Base-by-base conservation (phyloP, 2,113 vertebrate species). In the Polyodon spathula region DNA sequence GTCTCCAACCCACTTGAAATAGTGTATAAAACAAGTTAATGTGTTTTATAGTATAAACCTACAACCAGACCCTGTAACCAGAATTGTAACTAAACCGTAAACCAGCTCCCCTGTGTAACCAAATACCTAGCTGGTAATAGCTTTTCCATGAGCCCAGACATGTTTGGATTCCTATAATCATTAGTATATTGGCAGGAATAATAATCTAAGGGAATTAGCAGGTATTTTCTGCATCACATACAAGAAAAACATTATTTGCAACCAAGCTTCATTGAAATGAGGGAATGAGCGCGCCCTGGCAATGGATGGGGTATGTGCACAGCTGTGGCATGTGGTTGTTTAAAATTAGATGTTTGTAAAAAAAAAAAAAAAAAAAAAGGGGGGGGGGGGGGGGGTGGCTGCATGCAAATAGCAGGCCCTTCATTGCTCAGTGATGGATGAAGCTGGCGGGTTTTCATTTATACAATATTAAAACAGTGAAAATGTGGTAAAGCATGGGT, bases 91-190 rank as follows among this genome's bases (percentile, higher is more conserved):
- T 11, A 50, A 4, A 10, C 15, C 48, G 6, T n/a, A 50, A n/a
- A n/a, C 48, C 6, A n/a, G 12, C 48, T n/a, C 52, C 40, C 60
- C 60, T 55, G 15, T 62, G 62, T 59, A 64, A 64, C 43, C 40
- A 16, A 50, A 64, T 44, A 10, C 12, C 2, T 27, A 11, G 11
- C 44, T 37, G 40, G 42, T 46, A 14, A 17, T 11, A n/a, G 27
- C 46, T 50, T 37, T 41, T 54, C 63, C 37, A 12, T 11, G 6
- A 39, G 40, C 50, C 50, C 6, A 14, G 56, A 53, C 40, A 27
- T 59, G 27, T 59, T 15, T 2, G 14, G 16, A 54, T 58, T 64
- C 43, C 56, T 14, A 40, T 58, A 54, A 59, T 64, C 50, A 59
- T 37, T 43, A 59, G 46, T 17, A 46, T 40, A 43, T 53, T 59